Conservation (phyloP, 2,888 invertebrate species). For the Hanleya hanleyi region DNA sequence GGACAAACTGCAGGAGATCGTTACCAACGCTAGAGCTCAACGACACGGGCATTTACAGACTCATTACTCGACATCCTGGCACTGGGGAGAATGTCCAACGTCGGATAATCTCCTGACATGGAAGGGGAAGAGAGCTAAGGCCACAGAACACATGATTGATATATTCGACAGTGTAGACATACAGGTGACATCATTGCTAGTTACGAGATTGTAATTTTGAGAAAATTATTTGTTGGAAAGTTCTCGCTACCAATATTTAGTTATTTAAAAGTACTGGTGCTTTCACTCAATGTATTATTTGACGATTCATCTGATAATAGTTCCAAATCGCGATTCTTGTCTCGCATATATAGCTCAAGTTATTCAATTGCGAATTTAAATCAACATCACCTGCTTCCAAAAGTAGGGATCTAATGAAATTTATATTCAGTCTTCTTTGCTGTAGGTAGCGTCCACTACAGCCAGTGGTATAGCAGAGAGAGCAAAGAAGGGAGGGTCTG, state of each 20-base stretch:
- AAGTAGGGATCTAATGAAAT: no score
- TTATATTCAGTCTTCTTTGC: no score
- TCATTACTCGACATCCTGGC: conserved; percentile 48
- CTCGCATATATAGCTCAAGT: no score
- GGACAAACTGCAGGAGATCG: conserved; percentile 33
- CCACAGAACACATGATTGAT: conserved; percentile 46
- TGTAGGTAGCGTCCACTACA: conserved; percentile 42
- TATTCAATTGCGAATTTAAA: no score
- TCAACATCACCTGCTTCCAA: no score
- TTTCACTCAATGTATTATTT: no score
- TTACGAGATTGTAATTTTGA: background rate
- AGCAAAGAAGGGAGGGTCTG: conserved; percentile 35
- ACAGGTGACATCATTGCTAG: no score
- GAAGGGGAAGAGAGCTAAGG: conserved; percentile 37
- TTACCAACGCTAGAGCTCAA: conserved; percentile 39
- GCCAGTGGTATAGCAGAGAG: conserved; percentile 38
- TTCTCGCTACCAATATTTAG: no score
- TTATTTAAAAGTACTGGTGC: no score
- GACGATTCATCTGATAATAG: no score
- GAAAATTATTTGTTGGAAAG: no score
- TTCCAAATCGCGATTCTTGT: no score
- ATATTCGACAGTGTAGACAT: conserved; percentile 50
- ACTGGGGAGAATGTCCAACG: conserved; percentile 43
- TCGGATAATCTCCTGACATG: conserved; percentile 32
- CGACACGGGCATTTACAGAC: conserved; percentile 35